Evolutionary conservation across 2,888 invertebrate genomes (phyloP), one percentile per base, ranked within the genome.

Genomic region (Timandra comae): DNA sequence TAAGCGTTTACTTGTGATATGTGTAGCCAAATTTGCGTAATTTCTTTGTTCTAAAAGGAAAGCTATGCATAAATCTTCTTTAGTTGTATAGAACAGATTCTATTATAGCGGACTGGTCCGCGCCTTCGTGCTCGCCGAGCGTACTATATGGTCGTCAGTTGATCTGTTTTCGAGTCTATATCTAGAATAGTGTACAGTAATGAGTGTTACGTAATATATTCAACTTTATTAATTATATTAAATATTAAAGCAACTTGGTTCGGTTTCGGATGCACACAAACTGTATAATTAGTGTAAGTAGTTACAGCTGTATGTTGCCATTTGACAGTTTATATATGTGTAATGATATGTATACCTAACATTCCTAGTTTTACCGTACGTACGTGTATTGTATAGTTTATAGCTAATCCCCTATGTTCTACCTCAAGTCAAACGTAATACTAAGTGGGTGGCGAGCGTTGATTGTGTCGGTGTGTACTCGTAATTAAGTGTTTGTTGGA

Each of bases 21-120:
- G 79, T 81, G 76, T 81, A 81, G 84, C 84, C 85, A 85, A 86
- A 86, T 81, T 76, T 78, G 82, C 80, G 81, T 79, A 74, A 76
- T 78, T 82, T 82, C 82, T 84, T 82, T 82, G 82, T 84, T 85
- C 75, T 84, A 84, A 81, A 82, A 82, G 81, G 71, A 82, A 82
- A 79, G 79, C 80, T 80, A 80, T 81, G 79, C 81, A 77, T 80
- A 69, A 72, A 69, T 71, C 39, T 66, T 72, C 63, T 68, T 73
- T 77, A 77, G 62, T 63, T 60, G 11, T 36, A 49, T 79, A 76
- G 73, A 69, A 56, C 40, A 32, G 40, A 27, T 43, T 45, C 43
- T 56, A 53, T 55, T 64, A 58, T 56, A 53, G 54, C 46, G 45
- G 46, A 46, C 51, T 54, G 49, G 52, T 50, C 53, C 49, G 57